Conservation (phyloP, 2,888 invertebrate species). For the Girardia tigrina region DNA sequence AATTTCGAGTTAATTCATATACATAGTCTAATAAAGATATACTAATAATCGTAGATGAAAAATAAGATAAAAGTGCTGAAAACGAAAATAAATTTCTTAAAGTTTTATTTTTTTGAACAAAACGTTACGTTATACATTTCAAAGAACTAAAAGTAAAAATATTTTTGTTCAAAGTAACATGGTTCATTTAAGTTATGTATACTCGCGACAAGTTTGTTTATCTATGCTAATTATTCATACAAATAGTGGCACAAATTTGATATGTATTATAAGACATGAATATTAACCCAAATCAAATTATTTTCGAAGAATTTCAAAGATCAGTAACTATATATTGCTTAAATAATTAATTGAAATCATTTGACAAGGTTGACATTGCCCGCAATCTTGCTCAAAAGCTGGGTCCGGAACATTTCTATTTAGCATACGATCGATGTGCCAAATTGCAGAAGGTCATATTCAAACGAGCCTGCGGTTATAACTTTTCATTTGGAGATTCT, state of each 20-base stretch:
- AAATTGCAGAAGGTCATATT: background rate
- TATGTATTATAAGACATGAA: background rate
- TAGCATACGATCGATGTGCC: background rate
- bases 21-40: too few species aligned
- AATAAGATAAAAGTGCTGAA: too few species aligned
- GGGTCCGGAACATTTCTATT: background rate
- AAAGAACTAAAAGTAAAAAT: too few species aligned
- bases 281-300: background rate
- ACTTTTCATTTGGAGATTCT: background rate
- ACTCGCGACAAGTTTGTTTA: background rate
- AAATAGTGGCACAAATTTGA: background rate
- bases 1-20: too few species aligned
- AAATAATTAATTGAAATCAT: too few species aligned
- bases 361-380: background rate
- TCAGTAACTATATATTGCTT: too few species aligned
- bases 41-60: too few species aligned
- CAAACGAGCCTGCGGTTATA: background rate
- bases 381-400: background rate
- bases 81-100: too few species aligned
- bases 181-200: too few species aligned
- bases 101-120: too few species aligned
- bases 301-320: slow-evolving; percentile 7
- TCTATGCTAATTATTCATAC: background rate
- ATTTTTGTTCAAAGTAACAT: too few species aligned
- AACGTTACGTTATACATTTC: too few species aligned